Conservation (phyloP, 1,140 invertebrate species). For the Gerris buenoi region DNA sequence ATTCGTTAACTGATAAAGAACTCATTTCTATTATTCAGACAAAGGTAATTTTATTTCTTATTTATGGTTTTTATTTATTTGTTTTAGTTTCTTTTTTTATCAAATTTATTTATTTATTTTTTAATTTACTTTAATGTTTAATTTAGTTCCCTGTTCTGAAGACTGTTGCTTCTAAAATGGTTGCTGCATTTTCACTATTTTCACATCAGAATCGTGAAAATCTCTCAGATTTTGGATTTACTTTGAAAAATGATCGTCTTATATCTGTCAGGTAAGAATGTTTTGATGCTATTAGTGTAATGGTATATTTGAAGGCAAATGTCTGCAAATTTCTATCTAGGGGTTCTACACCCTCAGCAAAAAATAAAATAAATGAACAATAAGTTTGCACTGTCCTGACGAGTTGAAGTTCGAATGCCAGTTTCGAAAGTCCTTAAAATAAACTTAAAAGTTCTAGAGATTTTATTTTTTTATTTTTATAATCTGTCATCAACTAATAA, state of each 20-base stretch:
- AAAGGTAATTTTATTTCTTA: conserved; percentile 19
- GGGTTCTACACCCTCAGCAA: not conserved
- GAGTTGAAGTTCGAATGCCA: not conserved
- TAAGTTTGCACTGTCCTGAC: not conserved
- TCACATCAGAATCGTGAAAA: conserved; percentile 47
- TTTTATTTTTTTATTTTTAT: not conserved
- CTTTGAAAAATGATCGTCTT: conserved; percentile 37
- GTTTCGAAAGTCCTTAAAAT: not conserved
- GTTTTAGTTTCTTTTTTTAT: not conserved
- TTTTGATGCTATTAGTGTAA: not conserved
- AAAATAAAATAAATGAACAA: not conserved
- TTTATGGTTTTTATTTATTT: not conserved
- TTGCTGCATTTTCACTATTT: conserved; percentile 71
- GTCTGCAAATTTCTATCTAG: not conserved
- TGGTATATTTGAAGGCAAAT: not conserved
- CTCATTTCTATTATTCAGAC: conserved; percentile 47
- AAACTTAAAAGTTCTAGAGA: not conserved
- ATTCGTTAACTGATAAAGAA: conserved; percentile 59
- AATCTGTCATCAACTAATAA: too few species aligned
- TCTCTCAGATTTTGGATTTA: conserved; percentile 27
- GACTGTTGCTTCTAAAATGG: conserved; percentile 59
- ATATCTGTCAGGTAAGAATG: conserved; percentile 41
- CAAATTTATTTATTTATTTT: not conserved
- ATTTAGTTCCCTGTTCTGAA: conserved; percentile 50
- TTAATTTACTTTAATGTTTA: conserved; percentile 9